phyloP scores from a whole-genome alignment of 2,888 invertebrate species.

The Eupithecia pulchellata region DNA sequence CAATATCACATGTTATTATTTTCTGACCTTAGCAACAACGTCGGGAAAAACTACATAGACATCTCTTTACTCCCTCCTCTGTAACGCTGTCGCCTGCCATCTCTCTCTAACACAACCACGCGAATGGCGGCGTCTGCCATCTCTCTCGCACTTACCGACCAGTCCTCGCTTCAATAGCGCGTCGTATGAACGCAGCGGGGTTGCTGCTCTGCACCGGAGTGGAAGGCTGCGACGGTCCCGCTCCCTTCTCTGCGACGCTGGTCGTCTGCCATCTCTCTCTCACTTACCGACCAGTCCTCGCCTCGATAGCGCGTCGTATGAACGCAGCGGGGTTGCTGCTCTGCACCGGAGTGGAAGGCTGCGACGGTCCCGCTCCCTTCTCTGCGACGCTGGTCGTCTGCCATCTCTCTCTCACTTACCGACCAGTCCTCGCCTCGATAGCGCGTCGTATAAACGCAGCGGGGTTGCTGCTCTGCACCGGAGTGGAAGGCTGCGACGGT shows the following conservation, averaged over 20 bases:
- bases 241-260: constrained; percentile 72
- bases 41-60: too few species aligned
- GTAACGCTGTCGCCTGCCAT: too few species aligned
- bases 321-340: constrained; percentile 76
- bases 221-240: constrained; percentile 84
- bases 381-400: constrained; percentile 68
- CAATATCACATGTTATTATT: too few species aligned
- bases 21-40: too few species aligned
- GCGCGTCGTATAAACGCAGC: constrained; percentile 79
- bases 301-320: constrained; percentile 78
- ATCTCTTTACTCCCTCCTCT: too few species aligned
- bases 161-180: constrained; percentile 82
- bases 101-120: too few species aligned
- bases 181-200: constrained; percentile 76
- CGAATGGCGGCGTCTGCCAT: constrained; percentile 59
- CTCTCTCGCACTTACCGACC: constrained; percentile 69
- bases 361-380: constrained; percentile 84
- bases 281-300: constrained; percentile 82
- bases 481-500: constrained; percentile 83
- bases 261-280: constrained; percentile 49
- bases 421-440: constrained; percentile 82
- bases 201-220: constrained; percentile 75
- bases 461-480: constrained; percentile 73
- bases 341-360: constrained; percentile 77
- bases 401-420: constrained; percentile 61